Conservation (phyloP, 2,113 vertebrate species). For the Chaetura pelagica region DNA sequence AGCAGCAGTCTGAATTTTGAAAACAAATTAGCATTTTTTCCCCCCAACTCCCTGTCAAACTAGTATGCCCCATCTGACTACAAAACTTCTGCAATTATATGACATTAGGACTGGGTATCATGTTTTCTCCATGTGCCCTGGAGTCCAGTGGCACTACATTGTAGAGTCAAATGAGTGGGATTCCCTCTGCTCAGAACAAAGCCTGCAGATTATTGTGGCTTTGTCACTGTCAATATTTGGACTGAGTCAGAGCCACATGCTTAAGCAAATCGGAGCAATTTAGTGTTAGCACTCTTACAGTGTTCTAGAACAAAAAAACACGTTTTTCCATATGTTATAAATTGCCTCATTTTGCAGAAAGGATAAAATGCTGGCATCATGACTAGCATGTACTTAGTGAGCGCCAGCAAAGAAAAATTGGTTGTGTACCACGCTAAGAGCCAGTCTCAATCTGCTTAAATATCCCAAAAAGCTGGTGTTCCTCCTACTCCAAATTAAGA, state of each 20-base stretch:
- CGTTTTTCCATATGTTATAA: background rate
- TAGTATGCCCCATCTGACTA: fast-evolving
- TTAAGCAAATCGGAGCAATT: background rate
- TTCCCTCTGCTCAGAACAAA: background rate
- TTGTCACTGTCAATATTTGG: conserved; percentile 1
- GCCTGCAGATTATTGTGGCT: background rate
- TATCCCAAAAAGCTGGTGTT: background rate
- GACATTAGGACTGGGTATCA: fast-evolving
- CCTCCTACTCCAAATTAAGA: background rate
- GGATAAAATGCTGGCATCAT: background rate
- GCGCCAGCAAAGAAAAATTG: background rate
- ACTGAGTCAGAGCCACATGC: background rate
- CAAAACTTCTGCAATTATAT: background rate
- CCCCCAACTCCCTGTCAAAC: background rate
- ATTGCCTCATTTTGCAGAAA: background rate
- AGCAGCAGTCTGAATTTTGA: background rate
- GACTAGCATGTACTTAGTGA: background rate
- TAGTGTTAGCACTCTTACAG: background rate
- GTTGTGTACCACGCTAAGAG: background rate
- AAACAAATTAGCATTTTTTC: background rate
- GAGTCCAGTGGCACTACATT: background rate
- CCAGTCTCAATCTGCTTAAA: background rate
- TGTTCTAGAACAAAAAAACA: background rate
- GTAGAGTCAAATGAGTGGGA: background rate
- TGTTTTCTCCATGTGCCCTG: background rate